Percentiles rank a stretch among this genome's conserved stretches.
phyloP scores from a whole-genome alignment of 2,888 invertebrate species.

The Tanytarsus gracilentus region DNA sequence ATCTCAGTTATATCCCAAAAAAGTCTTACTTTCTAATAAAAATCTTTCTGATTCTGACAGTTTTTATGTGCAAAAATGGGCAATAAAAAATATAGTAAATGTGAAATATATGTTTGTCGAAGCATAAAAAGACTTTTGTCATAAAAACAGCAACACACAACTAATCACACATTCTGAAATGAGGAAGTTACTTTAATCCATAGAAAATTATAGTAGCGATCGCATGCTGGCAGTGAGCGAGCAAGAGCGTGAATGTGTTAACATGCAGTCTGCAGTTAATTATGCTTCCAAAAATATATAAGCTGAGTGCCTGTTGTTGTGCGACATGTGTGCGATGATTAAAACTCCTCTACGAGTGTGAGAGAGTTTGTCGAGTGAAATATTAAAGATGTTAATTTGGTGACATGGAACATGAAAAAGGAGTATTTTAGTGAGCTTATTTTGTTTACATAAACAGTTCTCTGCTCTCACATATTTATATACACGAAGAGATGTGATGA shows the following conservation, averaged over 20 bases:
- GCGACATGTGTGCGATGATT: constrained; percentile 8
- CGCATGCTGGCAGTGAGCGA: not conserved
- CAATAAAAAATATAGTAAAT: no score
- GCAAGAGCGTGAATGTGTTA: not conserved
- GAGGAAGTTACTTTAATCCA: no score
- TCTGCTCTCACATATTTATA: not conserved
- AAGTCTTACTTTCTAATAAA: not conserved
- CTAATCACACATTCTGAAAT: no score
- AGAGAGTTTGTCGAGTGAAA: not conserved
- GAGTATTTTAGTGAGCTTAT: constrained; percentile 8
- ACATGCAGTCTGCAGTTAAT: constrained; percentile 13
- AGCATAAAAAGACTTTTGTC: constrained; percentile 2
- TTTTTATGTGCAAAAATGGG: not conserved
- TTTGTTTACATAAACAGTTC: constrained; percentile 1
- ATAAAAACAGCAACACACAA: not conserved
- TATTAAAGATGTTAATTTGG: constrained; percentile 14
- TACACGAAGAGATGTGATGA: not conserved
- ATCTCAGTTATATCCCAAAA: no score
- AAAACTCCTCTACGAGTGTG: not conserved
- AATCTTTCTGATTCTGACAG: not conserved
- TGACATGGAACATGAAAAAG: constrained; percentile 14
- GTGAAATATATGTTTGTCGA: not conserved
- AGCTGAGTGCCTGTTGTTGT: not conserved
- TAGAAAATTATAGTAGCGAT: not conserved
- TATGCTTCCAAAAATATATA: not conserved